Conservation (phyloP, 53 echinoderm and acorn worm species). For the Crossaster papposus region DNA sequence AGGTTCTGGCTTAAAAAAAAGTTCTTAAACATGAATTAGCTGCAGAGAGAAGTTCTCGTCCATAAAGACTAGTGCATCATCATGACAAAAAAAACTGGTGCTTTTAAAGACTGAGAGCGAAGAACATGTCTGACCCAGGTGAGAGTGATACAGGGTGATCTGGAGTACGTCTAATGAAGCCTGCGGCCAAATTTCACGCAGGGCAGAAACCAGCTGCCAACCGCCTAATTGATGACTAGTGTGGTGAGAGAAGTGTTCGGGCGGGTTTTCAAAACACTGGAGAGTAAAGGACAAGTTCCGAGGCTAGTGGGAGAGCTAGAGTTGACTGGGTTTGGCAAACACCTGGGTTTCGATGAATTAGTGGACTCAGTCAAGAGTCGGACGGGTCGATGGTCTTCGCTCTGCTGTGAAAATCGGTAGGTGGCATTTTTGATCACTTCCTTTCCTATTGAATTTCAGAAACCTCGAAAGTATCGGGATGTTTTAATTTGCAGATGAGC, state of each 20-base stretch:
- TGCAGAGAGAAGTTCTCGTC: too few species aligned
- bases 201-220: slow-evolving; percentile 29
- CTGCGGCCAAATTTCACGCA: neutral
- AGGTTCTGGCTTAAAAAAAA: too few species aligned
- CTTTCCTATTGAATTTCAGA: neutral
- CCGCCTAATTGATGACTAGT: slow-evolving; percentile 42
- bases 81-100: too few species aligned
- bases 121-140: too few species aligned
- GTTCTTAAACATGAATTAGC: too few species aligned
- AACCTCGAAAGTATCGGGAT: neutral
- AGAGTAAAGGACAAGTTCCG: neutral
- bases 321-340: neutral
- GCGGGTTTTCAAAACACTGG: neutral
- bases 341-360: slow-evolving; percentile 20
- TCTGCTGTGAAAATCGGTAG: slow-evolving; percentile 34
- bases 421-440: slow-evolving; percentile 46
- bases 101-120: too few species aligned
- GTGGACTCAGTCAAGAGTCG: neutral
- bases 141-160: neutral
- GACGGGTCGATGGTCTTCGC: slow-evolving; percentile 2
- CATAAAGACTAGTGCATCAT: too few species aligned
- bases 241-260: neutral
- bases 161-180: too few species aligned
- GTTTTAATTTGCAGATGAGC: slow-evolving; percentile 20
- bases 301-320: too few species aligned